A percentile compares a stretch with the other conserved stretches of the same genome.
phyloP scores from a whole-genome alignment of 2,888 invertebrate genomes.

The Agriopis aurantiaria region DNA sequence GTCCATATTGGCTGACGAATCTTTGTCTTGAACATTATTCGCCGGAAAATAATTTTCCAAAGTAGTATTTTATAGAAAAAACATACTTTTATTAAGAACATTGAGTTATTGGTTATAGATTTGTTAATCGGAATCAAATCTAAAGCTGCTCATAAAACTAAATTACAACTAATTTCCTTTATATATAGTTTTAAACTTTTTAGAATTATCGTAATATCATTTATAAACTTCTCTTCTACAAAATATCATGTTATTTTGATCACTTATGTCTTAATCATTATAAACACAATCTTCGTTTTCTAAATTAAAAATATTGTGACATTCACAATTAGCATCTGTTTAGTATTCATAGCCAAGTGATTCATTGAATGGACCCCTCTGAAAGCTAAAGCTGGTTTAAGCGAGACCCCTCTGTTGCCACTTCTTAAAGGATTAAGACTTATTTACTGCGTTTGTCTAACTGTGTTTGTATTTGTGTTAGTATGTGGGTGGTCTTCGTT shows the following conservation, averaged over 20 bases:
- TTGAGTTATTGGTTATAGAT: no score
- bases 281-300: neutral
- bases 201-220: no score
- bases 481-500: constrained; percentile 24
- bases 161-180: no score
- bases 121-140: no score
- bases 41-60: no score
- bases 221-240: no score
- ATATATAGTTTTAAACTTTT: no score
- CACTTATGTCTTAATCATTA: neutral
- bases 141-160: no score
- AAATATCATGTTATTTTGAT: neutral
- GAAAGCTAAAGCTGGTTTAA: constrained; percentile 35
- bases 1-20: constrained; percentile 3
- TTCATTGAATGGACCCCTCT: constrained; percentile 32
- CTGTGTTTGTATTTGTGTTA: constrained; percentile 29
- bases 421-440: constrained; percentile 39
- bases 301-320: constrained; percentile 16
- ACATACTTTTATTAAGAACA: no score
- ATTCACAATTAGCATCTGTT: constrained; percentile 30
- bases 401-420: constrained; percentile 34
- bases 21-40: neutral
- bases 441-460: constrained; percentile 33
- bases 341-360: constrained; percentile 34
- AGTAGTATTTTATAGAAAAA: no score